Conservation (phyloP, 2,888 invertebrate genomes). For the Drosophila eohydei region DNA sequence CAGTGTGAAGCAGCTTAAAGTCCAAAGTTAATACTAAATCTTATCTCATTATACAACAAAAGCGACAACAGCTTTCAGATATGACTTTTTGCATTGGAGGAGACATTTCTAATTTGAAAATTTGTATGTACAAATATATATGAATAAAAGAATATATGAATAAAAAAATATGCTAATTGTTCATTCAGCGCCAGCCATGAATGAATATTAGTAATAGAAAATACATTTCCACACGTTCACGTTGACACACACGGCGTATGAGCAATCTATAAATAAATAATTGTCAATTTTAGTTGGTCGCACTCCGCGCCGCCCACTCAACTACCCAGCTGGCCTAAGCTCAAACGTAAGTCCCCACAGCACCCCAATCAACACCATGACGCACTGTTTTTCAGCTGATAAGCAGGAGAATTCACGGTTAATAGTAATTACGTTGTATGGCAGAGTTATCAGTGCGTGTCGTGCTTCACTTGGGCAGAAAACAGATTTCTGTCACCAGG, state of each 20-base stretch:
- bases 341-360: conserved; percentile 16
- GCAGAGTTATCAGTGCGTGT: conserved; percentile 57
- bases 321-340: conserved; percentile 1
- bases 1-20: conserved; percentile 13
- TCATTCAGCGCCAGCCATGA: conserved; percentile 51
- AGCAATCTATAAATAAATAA: conserved; percentile 68
- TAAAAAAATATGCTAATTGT: conserved; percentile 16
- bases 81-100: conserved; percentile 17
- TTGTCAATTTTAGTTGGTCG: conserved; percentile 45
- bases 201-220: conserved; percentile 48
- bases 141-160: background rate
- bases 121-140: background rate
- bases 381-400: conserved; percentile 56
- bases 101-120: conserved; percentile 11
- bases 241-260: conserved; percentile 53
- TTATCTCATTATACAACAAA: conserved; percentile 30
- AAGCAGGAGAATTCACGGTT: conserved; percentile 58
- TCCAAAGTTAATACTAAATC: conserved; percentile 23
- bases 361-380: conserved; percentile 44
- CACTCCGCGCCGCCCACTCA: conserved; percentile 15
- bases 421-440: conserved; percentile 60
- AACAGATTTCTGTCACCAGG: conserved; percentile 60
- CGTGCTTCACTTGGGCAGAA: conserved; percentile 17
- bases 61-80: conserved; percentile 25
- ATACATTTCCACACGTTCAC: conserved; percentile 45